Conservation (phyloP, 2,888 invertebrate genomes). For the Flexamia atlantica region DNA sequence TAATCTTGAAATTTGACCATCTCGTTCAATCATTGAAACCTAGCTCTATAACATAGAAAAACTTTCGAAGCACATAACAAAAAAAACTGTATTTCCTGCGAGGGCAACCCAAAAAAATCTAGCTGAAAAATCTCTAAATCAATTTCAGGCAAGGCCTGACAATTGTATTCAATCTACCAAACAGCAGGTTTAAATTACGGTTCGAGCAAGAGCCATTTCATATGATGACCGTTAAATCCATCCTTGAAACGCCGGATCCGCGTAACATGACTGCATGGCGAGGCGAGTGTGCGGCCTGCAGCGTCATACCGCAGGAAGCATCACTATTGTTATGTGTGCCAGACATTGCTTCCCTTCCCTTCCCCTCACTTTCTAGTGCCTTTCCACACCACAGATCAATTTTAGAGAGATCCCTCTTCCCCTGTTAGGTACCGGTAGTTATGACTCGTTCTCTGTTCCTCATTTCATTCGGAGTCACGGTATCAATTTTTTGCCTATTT, state of each 20-base stretch:
- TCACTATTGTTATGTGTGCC: conserved; percentile 30
- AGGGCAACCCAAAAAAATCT: too few relatives aligned
- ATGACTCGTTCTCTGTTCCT: not conserved
- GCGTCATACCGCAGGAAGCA: not conserved
- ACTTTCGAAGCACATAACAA: too few relatives aligned
- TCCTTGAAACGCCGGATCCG: not conserved
- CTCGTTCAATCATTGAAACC: too few relatives aligned
- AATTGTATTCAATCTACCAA: too few relatives aligned
- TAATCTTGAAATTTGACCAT: too few relatives aligned
- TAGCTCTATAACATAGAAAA: too few relatives aligned
- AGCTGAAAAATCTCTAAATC: too few relatives aligned
- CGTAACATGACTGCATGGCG: not conserved
- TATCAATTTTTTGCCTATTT: too few relatives aligned
- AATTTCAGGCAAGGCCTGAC: too few relatives aligned
- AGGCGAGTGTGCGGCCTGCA: not conserved
- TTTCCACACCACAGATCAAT: conserved; percentile 35
- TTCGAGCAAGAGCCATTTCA: not conserved
- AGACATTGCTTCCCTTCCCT: conserved; percentile 23
- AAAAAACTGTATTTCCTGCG: too few relatives aligned
- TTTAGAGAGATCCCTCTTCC: conserved; percentile 29
- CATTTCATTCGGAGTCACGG: not conserved
- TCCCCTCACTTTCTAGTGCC: conserved; percentile 21
- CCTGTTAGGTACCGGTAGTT: not conserved
- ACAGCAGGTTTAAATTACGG: not conserved
- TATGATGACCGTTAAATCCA: conserved; percentile 11